These are phyloP conservation scores for Brachyalestes nurse DNA, from an alignment of 2,797 vertebrate genomes.

Conservation along the genomic window DNA sequence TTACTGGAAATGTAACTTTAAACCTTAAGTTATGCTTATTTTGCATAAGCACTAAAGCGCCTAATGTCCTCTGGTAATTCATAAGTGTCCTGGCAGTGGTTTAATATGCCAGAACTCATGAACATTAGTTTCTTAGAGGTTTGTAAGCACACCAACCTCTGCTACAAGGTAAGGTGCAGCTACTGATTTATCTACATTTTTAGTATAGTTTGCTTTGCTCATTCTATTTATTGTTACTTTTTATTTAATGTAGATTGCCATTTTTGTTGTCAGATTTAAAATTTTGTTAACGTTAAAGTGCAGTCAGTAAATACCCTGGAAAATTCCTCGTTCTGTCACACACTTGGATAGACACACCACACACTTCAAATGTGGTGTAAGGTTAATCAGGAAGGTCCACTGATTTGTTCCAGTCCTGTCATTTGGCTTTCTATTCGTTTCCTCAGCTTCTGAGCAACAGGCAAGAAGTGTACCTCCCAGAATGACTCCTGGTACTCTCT, in stretches of 20 bases:
- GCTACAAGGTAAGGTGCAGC: background rate
- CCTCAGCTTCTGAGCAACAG: constrained; percentile 87
- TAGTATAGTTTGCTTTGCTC: background rate
- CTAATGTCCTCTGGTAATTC: background rate
- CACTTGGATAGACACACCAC: background rate
- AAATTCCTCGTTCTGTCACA: background rate
- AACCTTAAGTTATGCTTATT: too few relatives aligned
- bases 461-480: constrained; percentile 92
- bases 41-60: background rate
- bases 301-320: constrained; percentile 8
- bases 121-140: background rate
- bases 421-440: constrained; percentile 73
- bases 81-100: background rate
- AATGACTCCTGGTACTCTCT: constrained; percentile 80
- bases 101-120: background rate
- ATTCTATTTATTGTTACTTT: background rate
- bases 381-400: constrained; percentile 6
- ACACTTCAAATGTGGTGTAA: background rate
- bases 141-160: too few relatives aligned
- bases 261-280: background rate
- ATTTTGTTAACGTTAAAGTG: constrained; percentile 25
- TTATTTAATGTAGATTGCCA: background rate
- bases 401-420: constrained; percentile 52
- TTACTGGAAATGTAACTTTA: too few relatives aligned
- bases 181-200: background rate